Evolutionary conservation across 2,113 vertebrate species (phyloP), one percentile per base, ranked within the genome.

Genomic region (Camelus dromedarius): DNA sequence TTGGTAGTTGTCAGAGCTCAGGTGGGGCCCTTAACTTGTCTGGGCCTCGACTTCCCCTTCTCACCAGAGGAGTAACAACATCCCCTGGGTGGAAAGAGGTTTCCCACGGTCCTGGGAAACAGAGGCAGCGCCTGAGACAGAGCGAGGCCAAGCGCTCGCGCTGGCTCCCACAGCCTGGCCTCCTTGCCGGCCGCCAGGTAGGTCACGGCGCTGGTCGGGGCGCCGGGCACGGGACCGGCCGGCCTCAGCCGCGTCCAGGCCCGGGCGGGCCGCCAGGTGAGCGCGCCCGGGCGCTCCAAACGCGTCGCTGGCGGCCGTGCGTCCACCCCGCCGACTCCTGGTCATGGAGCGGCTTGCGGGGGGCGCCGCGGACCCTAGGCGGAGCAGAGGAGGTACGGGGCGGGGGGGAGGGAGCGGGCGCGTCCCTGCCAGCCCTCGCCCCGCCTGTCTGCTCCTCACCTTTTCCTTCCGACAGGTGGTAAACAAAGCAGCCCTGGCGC

Each of bases 331-430:
- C 32, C 2, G 46, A 85, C 66, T 67, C 69, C 86, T 48, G 48
- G 85, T 67, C 72, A 96, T 98, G 97, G 94, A 96, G 73, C 89
- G 54, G 0, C n/a, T 50, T 5, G 42, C 92, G 16, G 24, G 66
- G 89, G 90, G 28, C 67, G 50, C 89, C 42, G 10, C 67, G 35
- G 77, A 91, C 77, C 91, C 38, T 38, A 89, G 22, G 75, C 79
- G 89, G 82, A 89, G 82, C 70, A 82, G 89, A 97, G 89, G 93
- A 97, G 93, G 97, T 95, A 98, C 22, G 8, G 50, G 35, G 14
- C 35, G 35, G 46, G 35, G 32, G 56, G 73, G 56, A 98, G 98
- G 97, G 97, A 97, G 97, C 98, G 99, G 98, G 96, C 97, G 30
- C 46, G 14, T 28, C 18, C 38, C 35, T 30, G 38, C 4, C 46